phyloP scores from a whole-genome alignment of 2,113 vertebrate genomes.

The Mirza zaza region DNA sequence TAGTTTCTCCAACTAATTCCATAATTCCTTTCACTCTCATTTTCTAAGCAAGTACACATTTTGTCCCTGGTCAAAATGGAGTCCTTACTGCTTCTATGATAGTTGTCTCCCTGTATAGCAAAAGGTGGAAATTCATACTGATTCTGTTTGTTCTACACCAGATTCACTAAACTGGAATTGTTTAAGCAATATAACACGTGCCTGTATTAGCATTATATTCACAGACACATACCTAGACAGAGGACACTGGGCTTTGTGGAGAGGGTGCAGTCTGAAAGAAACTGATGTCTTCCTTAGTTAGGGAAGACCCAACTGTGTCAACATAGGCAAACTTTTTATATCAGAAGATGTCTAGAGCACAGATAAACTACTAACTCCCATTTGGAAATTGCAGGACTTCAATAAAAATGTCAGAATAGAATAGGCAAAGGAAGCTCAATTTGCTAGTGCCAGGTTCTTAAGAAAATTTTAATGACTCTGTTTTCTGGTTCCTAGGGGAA shows the following conservation, averaged over 20 bases:
- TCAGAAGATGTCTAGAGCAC: neutral
- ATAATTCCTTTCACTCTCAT: neutral
- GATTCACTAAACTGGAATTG: neutral
- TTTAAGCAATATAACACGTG: neutral
- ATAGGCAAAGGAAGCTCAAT: neutral
- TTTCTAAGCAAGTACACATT: neutral
- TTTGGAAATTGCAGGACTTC: neutral
- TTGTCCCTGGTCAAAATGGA: neutral
- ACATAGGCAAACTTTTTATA: neutral
- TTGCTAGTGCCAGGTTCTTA: neutral
- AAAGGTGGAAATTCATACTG: neutral
- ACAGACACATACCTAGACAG: neutral
- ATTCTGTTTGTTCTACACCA: neutral
- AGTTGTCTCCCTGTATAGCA: neutral
- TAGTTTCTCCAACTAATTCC: too few species aligned
- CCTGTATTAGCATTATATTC: neutral
- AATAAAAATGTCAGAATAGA: constrained; percentile 4
- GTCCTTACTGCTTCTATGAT: neutral
- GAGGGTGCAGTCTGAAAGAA: neutral
- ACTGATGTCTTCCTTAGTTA: neutral
- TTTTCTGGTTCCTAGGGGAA: constrained; percentile 86
- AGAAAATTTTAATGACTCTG: constrained; percentile 49
- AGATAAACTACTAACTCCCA: neutral
- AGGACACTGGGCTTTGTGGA: neutral
- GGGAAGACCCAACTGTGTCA: neutral